A percentile compares a stretch with the other conserved stretches of the same genome.
These are phyloP conservation scores for Sitobion miscanthi DNA, from an alignment of 1,140 invertebrate species.

Conservation along the genomic window DNA sequence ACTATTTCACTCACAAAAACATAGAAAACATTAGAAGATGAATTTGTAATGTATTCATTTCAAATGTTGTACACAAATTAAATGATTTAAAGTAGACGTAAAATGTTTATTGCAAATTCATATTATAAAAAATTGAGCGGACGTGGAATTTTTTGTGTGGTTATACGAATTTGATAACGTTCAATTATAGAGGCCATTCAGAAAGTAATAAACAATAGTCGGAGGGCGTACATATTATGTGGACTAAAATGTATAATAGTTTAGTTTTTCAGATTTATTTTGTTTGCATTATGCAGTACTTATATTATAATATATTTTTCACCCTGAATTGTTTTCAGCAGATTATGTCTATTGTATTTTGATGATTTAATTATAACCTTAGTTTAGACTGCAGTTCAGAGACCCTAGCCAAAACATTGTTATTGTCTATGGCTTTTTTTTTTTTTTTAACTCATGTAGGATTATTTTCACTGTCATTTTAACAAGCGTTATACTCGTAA, in stretches of 20 bases:
- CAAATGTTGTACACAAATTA: too few species aligned
- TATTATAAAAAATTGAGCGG: neutral
- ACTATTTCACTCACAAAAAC: neutral
- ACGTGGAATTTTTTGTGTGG: neutral
- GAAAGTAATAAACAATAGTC: neutral
- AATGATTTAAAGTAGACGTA: too few species aligned
- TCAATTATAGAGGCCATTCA: neutral
- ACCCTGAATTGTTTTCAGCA: conserved; percentile 60
- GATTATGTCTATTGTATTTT: neutral
- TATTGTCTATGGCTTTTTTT: neutral
- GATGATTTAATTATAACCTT: neutral
- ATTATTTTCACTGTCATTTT: conserved; percentile 13
- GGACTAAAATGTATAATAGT: neutral
- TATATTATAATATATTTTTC: neutral
- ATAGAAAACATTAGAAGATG: neutral
- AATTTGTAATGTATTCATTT: neutral
- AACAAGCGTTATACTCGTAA: conserved; percentile 10
- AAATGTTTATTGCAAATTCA: neutral
- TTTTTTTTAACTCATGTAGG: neutral
- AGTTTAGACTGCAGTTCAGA: neutral
- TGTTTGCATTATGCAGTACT: neutral
- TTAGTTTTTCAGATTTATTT: neutral
- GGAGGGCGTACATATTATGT: neutral
- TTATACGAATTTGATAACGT: neutral
- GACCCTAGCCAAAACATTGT: neutral